A percentile compares a stretch with the other conserved stretches of the same genome.
Conservation (phyloP, 2,113 vertebrate species). For the Onychorhynchus coronatus region DNA sequence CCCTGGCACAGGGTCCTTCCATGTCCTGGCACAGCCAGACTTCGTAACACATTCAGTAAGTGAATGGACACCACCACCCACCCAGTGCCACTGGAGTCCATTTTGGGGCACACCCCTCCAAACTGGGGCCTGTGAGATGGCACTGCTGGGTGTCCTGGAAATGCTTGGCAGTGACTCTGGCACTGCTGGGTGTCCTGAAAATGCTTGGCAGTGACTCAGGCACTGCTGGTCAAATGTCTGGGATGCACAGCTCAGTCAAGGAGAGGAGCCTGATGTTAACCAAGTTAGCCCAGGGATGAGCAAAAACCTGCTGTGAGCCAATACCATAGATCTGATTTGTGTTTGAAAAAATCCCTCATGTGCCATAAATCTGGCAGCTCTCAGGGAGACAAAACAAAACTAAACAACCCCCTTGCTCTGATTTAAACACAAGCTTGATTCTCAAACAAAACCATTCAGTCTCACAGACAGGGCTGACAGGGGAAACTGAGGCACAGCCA, state of each 20-base stretch:
- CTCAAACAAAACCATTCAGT: neutral
- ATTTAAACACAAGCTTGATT: neutral
- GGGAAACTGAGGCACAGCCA: neutral
- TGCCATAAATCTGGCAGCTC: neutral
- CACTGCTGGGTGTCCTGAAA: neutral
- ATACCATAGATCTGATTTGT: neutral
- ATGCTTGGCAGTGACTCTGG: rapidly evolving
- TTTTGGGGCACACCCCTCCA: neutral
- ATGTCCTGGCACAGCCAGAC: neutral
- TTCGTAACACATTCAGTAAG: rapidly evolving
- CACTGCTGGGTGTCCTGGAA: neutral
- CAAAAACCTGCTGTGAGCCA: neutral
- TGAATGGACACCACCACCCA: neutral
- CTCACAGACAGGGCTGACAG: rapidly evolving
- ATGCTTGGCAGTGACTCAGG: rapidly evolving
- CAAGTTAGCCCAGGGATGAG: neutral
- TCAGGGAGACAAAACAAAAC: neutral
- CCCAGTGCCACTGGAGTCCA: rapidly evolving
- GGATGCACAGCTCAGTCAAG: neutral
- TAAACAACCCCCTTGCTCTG: neutral
- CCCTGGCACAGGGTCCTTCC: neutral
- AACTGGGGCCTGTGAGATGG: neutral
- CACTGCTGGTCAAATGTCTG: neutral
- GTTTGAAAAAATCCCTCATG: neutral
- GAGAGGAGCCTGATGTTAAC: neutral